phyloP scores from a whole-genome alignment of 1,140 invertebrate species.

The Andricus grossulariae region DNA sequence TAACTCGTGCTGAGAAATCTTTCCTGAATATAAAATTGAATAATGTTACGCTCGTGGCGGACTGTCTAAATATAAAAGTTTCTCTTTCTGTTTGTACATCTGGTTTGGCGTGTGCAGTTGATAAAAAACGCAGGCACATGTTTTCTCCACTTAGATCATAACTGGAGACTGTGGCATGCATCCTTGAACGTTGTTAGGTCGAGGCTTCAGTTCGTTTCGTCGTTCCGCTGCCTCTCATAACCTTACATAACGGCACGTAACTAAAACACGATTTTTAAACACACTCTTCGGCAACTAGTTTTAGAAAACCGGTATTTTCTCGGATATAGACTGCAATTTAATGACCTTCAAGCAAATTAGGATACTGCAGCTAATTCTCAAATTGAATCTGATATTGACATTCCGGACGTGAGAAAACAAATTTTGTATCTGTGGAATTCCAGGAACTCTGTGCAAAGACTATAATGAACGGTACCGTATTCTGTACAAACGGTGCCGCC shows the following conservation, averaged over 20 bases:
- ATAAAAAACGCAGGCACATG: background rate
- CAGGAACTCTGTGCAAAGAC: too few relatives aligned
- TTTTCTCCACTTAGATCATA: slow-evolving; percentile 28
- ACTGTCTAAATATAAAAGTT: slow-evolving; percentile 28
- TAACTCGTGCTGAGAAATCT: background rate
- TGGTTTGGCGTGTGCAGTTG: slow-evolving; percentile 21
- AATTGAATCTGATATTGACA: too few relatives aligned
- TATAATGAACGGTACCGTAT: too few relatives aligned
- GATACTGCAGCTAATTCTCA: too few relatives aligned
- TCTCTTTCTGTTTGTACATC: slow-evolving; percentile 28
- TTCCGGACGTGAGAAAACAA: too few relatives aligned
- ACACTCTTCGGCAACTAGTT: background rate
- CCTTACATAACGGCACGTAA: background rate
- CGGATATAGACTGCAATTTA: too few relatives aligned
- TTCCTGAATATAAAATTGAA: slow-evolving; percentile 6
- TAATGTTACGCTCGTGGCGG: background rate
- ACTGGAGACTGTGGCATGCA: slow-evolving; percentile 21
- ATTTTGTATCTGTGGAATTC: too few relatives aligned
- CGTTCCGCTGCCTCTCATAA: background rate
- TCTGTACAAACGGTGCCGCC: too few relatives aligned
- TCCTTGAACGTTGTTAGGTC: slow-evolving; percentile 29
- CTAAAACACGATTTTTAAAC: slow-evolving; percentile 3
- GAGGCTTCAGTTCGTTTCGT: slow-evolving; percentile 21
- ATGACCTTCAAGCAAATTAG: too few relatives aligned
- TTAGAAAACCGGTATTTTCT: too few relatives aligned